Base-by-base conservation (phyloP, 2,888 invertebrate species). In the Helicoverpa assulta region DNA sequence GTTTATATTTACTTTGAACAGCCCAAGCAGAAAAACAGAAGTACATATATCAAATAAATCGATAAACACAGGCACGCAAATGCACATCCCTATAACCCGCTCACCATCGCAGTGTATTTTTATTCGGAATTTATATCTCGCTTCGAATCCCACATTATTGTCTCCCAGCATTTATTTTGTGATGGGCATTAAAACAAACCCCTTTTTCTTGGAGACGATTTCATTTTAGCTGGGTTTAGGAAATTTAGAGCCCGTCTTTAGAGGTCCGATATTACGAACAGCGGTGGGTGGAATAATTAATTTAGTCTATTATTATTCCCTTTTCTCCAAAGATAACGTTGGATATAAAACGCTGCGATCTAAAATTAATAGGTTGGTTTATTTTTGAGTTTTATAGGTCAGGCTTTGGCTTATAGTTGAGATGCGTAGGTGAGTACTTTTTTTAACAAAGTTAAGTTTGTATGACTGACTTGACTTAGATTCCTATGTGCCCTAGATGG, bases 181-280 rank as follows among this genome's bases (percentile, higher is more conserved):
- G 93, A 95, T 93, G 93, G 95, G 95, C 93, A 93, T 95, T 95
- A 94, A 95, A 95, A 95, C 91, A 94, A 94, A 94, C 94, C 94
- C 95, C 95, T 94, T 95, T 95, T 95, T 95, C 94, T 93, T 89
- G 90, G 88, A 89, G 89, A 90, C 93, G 93, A 93, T 95, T 94
- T 92, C 94, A 95, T 95, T 95, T 94, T 95, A 95, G 95, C 95
- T 95, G 93, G 95, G 93, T 95, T 95, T 95, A 95, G 92, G 79
- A 92, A 94, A 92, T 95, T 95, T 94, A 94, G 93, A 93, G 93
- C 91, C 91, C 83, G 91, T 89, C 91, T 94, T 94, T 89, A 82
- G 87, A 87, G 91, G 91, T 88, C 85, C 88, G 92, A 89, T 91
- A 91, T 92, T 91, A 87, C 88, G 84, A 85, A 78, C 79, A 80